Conservation (phyloP, 2,113 vertebrate species). For the Nerophis ophidion region DNA sequence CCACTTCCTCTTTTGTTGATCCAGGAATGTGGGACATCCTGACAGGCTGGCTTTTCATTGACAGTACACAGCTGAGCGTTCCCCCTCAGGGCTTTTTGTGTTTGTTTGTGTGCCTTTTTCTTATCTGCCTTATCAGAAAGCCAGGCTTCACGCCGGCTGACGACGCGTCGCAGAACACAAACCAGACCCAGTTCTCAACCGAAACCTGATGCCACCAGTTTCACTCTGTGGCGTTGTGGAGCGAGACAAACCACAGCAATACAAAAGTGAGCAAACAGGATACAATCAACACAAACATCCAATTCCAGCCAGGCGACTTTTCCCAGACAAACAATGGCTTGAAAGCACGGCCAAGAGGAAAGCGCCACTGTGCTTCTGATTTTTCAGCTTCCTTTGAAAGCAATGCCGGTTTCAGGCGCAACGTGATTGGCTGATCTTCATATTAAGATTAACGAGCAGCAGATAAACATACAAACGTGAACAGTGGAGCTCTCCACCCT, state of each 20-base stretch:
- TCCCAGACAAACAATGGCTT: slow-evolving; percentile 40
- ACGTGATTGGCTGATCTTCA: slow-evolving; percentile 18
- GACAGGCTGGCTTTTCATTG: slow-evolving; percentile 53
- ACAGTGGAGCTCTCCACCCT: background rate
- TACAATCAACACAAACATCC: slow-evolving; percentile 47
- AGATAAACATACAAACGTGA: background rate
- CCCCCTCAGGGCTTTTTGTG: slow-evolving; percentile 33
- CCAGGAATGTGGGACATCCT: slow-evolving; percentile 64
- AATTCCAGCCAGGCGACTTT: slow-evolving; percentile 30
- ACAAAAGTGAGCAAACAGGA: slow-evolving; percentile 45
- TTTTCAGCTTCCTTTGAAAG: slow-evolving; percentile 37
- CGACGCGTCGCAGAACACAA: slow-evolving; percentile 21
- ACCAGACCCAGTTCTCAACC: slow-evolving; percentile 9
- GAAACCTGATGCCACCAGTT: slow-evolving; percentile 6
- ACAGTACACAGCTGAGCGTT: slow-evolving; percentile 55
- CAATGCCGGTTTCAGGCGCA: background rate
- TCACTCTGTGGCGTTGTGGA: background rate
- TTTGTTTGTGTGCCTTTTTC: slow-evolving; percentile 3
- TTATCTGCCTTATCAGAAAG: slow-evolving; percentile 48
- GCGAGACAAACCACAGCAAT: background rate
- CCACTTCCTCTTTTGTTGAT: slow-evolving; percentile 61
- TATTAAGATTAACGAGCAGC: slow-evolving; percentile 6
- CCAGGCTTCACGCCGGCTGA: slow-evolving; percentile 19
- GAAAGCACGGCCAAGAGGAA: slow-evolving; percentile 47
- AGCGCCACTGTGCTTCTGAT: slow-evolving; percentile 47